A percentile compares a stretch with the other conserved stretches of the same genome.
Evolutionary conservation across 2,888 invertebrate genomes (phyloP).

Genomic region (Cosmorhoe ocellata): DNA sequence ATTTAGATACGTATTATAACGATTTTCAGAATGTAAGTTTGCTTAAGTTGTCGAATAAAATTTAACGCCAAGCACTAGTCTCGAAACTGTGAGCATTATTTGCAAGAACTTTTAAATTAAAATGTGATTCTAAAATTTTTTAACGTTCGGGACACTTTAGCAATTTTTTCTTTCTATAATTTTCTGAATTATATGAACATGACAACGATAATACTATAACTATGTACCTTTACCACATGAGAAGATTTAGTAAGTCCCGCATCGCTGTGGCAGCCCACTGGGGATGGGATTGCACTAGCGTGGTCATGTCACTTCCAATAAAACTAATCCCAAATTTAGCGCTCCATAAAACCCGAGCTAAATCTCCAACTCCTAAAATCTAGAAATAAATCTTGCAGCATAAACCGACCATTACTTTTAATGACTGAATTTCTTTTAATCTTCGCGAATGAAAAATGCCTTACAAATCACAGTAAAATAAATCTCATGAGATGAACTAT

Average conservation of each 20-base stretch:
- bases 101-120: no score
- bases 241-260: not conserved
- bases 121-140: no score
- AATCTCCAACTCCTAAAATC: conserved; percentile 46
- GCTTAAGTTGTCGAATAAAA: conserved; percentile 15
- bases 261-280: conserved; percentile 4
- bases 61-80: not conserved
- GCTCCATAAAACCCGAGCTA: conserved; percentile 38
- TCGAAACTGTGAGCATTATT: no score
- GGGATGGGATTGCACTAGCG: conserved; percentile 4
- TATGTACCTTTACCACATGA: not conserved
- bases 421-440: conserved; percentile 69
- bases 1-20: conserved; percentile 37
- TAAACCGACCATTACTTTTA: conserved; percentile 66
- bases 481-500: conserved; percentile 74
- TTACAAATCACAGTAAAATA: conserved; percentile 70
- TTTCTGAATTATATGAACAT: no score
- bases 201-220: no score
- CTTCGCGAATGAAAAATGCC: conserved; percentile 62
- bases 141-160: no score
- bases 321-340: conserved; percentile 40
- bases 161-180: no score
- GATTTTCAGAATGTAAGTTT: conserved; percentile 32
- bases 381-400: conserved; percentile 57
- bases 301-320: conserved; percentile 22